Base-by-base conservation (phyloP, 2,888 invertebrate genomes). In the Calameuta filiformis region DNA sequence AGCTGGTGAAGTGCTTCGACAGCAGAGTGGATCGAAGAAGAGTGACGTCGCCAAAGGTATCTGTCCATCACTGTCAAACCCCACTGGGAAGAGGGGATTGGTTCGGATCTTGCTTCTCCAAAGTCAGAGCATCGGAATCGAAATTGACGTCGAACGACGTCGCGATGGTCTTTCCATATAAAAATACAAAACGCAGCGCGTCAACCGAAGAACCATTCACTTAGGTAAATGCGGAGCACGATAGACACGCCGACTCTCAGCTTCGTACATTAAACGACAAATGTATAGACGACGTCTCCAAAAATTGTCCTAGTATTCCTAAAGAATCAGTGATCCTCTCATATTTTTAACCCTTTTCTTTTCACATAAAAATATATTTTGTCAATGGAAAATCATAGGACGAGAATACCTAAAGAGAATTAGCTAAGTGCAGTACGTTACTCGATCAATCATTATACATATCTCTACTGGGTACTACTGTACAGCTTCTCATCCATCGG, bases 31-130 rank as follows among this genome's bases (percentile, higher is more conserved):
- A 73, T 23, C 56, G 56, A 73, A 73, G 81, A 69, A 74, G 75
- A 80, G 80, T 81, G 81, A 83, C 79, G 80, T 81, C 79, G 81
- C 81, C 76, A 73, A 77, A 77, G 80, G 80, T 80, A 80, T 79
- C 80, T 80, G 83, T 86, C 84, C 75, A 82, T 87, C 86, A 86
- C 81, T 82, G 86, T 87, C 84, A 81, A 80, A 77, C 80, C 30
- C 73, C 76, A 75, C 68, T 68, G 35, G 23, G 23, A 56, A 6
- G 71, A 35, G 34, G 69, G 69, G 71, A 74, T 23, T 71, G 68
- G 35, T 11, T 33, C 34, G 33, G 40, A 11, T 73, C 73, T 73
- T 76, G 69, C 75, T 78, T 56, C 77, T 69, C 56, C 68, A 69
- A 71, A 75, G 75, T 75, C 73, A 69, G 71, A 31, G 71, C 76